A percentile compares a stretch with the other conserved stretches of the same genome.
Conservation (phyloP, 2,888 invertebrate species). For the Phaedon cochleariae region DNA sequence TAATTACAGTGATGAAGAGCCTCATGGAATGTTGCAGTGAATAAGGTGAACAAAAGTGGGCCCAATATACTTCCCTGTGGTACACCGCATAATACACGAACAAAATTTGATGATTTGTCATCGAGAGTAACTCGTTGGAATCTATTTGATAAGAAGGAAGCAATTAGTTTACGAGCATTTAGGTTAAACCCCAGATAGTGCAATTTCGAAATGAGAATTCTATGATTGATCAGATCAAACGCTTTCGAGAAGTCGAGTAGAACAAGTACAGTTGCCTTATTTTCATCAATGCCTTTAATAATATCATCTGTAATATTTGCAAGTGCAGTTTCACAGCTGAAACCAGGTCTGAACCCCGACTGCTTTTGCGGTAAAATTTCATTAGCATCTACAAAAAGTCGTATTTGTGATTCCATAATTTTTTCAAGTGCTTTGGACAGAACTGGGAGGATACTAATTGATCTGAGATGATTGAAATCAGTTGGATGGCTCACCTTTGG, state of each 20-base stretch:
- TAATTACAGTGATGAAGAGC: constrained; percentile 3
- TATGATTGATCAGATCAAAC: not conserved
- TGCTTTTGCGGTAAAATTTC: constrained; percentile 1
- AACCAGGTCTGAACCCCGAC: constrained; percentile 6
- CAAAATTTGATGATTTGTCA: too few species aligned
- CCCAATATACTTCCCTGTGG: constrained; percentile 8
- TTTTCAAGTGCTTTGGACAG: constrained; percentile 1
- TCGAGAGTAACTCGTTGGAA: too few species aligned
- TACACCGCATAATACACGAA: constrained; percentile 1
- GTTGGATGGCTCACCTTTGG: not conserved
- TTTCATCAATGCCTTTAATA: not conserved
- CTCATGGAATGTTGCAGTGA: not conserved
- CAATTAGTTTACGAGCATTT: too few species aligned
- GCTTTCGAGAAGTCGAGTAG: not conserved
- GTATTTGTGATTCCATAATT: constrained; percentile 7
- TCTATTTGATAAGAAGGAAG: too few species aligned
- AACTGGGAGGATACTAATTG: not conserved
- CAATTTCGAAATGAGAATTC: not conserved
- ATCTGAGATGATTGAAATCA: not conserved
- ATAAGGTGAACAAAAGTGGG: not conserved
- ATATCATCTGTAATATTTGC: constrained; percentile 3
- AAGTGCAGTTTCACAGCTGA: not conserved
- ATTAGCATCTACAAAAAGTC: not conserved
- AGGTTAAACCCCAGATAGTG: too few species aligned
- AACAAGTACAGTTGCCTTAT: constrained; percentile 1